Base-by-base conservation (phyloP, 2,888 invertebrate species). In the Synergus laeviventris region DNA sequence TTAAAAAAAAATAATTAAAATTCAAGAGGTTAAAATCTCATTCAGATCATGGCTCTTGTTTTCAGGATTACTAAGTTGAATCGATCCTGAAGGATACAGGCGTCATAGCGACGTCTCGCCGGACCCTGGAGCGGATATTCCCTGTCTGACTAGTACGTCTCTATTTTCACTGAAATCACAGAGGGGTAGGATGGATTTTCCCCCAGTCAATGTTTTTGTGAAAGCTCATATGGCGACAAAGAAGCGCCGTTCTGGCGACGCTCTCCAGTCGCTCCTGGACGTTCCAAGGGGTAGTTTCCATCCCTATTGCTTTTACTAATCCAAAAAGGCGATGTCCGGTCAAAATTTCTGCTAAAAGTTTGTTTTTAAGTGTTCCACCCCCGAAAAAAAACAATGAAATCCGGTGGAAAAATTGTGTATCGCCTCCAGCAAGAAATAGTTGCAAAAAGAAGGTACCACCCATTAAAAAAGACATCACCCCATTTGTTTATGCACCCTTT, bases 181-280 rank as follows among this genome's bases (percentile, higher is more conserved):
- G 39, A 45, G 62, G 24, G 75, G 61, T 54, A 76, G 79, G 80
- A 74, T 74, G 64, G 49, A 64, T 78, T 80, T 78, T 74, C n/a
- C 49, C 16, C 12, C 45, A 31, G 66, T 54, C 77, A 76, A 85
- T 79, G 82, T 84, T 83, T 84, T 83, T 83, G 81, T 76, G 75
- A 85, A 78, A 83, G 86, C 79, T 85, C 82, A 79, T 86, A 86
- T 78, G 24, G 78, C 77, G 76, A 70, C 79, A 76, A 64, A 78
- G 83, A 84, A 84, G 85, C 86, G 87, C 85, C 87, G 84, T 83
- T 81, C 81, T 83, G 86, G 81, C 85, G 84, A 79, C 77, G 79
- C 80, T 78, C 79, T 79, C 60, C 86, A 89, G 89, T 89, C 84
- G 85, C 86, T 88, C 87, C 85, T 83, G 82, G 86, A 85, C 87